Base-by-base conservation (phyloP, 1,140 invertebrate species). In the Tribolium madens region DNA sequence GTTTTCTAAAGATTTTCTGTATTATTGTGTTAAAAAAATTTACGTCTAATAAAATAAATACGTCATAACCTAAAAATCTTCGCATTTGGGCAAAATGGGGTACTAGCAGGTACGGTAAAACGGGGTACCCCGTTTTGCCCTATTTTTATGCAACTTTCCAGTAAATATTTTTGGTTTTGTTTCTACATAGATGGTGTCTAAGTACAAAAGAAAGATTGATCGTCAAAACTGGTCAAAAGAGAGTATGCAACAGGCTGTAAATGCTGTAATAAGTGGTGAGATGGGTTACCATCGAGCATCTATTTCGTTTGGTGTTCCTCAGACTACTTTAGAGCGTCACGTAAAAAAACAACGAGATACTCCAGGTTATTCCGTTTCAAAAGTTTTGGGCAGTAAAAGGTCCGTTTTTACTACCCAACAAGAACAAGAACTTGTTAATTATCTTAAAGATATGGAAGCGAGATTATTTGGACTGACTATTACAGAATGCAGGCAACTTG, bases 241-340 rank as follows among this genome's bases (percentile, higher is more conserved):
- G 12, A 85, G 80, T 9, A 83, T 84, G 78, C 57, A 26, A 69
- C 53, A 72, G 73, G 75, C 79, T 17, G 73, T 84, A 60, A 21
- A 60, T 47, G 71, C 76, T n/a, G 76, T 82, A 36, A 48, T 76
- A 14, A 71, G 77, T 76, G 70, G 70, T 64, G 53, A 77, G 70
- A 77, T 82, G 78, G 80, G 80, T 7, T 81, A 78, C 74, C 53
- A 74, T 47, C 76, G 70, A 64, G 81, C 82, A 9, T 70, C 81
- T 5, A 52, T 47, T 48, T 33, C 14, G 18, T 82, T 76, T 48
- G 52, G 46, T 46, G 82, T 83, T 26, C 82, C 81, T 9, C 74
- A 77, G 77, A 78, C 76, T 13, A 83, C 82, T 42, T 68, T 83
- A 46, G 79, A 81, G 79, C 78, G 79, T 52, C 69, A 78, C 47